phyloP scores from a whole-genome alignment of 2,113 vertebrate genomes.

The Solenodon paradoxus region DNA sequence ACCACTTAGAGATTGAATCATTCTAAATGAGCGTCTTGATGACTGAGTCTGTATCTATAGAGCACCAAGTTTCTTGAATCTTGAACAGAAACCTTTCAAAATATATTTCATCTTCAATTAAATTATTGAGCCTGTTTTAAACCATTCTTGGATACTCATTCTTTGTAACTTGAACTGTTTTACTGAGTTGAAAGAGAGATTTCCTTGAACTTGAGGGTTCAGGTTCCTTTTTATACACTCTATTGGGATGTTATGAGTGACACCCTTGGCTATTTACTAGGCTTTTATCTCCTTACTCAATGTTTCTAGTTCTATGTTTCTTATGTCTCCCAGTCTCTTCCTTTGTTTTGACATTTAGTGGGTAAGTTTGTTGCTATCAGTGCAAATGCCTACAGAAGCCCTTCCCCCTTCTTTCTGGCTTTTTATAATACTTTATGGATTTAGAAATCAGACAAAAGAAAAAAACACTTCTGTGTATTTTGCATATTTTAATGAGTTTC shows the following conservation, averaged over 20 bases:
- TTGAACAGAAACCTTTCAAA: constrained; percentile 3
- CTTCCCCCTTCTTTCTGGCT: background rate
- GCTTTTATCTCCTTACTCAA: background rate
- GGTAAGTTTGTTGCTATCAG: background rate
- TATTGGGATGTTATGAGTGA: background rate
- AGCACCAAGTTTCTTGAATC: background rate
- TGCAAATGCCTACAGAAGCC: background rate
- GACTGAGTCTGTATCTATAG: background rate
- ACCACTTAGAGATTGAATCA: background rate
- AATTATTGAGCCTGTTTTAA: constrained; percentile 16
- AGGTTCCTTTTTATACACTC: background rate
- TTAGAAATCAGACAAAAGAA: constrained; percentile 20
- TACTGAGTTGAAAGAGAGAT: background rate
- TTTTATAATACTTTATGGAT: background rate
- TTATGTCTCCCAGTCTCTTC: background rate
- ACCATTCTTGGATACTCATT: background rate
- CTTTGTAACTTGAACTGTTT: background rate
- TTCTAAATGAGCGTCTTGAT: background rate
- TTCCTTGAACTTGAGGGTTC: background rate
- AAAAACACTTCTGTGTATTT: background rate
- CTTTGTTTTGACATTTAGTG: background rate
- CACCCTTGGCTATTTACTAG: background rate
- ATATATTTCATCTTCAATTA: background rate
- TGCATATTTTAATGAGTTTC: background rate
- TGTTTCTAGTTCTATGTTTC: background rate